phyloP scores from a whole-genome alignment of 2,113 vertebrate species.

The Hiodon tergisus region DNA sequence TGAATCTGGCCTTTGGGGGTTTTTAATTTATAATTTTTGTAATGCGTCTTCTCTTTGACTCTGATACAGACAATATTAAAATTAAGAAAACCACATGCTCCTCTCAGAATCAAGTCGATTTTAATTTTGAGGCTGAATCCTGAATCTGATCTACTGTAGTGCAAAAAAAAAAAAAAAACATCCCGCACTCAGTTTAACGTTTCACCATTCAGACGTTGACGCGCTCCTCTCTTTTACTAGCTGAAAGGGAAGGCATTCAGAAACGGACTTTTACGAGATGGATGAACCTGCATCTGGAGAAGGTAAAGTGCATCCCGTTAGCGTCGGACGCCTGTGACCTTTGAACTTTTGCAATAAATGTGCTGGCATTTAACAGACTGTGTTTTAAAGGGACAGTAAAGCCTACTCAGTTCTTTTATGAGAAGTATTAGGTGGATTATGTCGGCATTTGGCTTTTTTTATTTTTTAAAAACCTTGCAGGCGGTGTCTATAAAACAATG shows the following conservation, averaged over 20 bases:
- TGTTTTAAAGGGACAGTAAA: neutral
- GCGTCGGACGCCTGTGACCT: neutral
- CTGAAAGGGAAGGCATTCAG: constrained; percentile 90
- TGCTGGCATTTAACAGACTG: neutral
- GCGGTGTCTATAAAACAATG: no score
- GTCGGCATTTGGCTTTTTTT: neutral
- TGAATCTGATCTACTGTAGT: no score
- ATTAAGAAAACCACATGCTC: no score
- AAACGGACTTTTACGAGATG: constrained; percentile 96
- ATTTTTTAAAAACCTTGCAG: neutral
- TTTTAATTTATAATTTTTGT: no score
- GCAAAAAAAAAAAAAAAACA: no score
- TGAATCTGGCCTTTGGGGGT: no score
- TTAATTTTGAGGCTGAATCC: no score
- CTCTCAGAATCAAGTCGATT: no score
- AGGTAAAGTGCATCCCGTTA: constrained; percentile 59
- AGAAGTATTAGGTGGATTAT: neutral
- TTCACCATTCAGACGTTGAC: neutral
- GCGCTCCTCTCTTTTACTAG: constrained; percentile 60
- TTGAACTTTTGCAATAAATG: neutral
- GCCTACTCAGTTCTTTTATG: neutral
- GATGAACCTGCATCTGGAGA: constrained; percentile 94
- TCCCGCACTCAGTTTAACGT: no score
- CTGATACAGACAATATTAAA: no score
- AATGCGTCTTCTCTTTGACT: no score